These are phyloP conservation scores for Ptilonorhynchus violaceus DNA, from an alignment of 2,113 vertebrate genomes.

Conservation along the genomic window DNA sequence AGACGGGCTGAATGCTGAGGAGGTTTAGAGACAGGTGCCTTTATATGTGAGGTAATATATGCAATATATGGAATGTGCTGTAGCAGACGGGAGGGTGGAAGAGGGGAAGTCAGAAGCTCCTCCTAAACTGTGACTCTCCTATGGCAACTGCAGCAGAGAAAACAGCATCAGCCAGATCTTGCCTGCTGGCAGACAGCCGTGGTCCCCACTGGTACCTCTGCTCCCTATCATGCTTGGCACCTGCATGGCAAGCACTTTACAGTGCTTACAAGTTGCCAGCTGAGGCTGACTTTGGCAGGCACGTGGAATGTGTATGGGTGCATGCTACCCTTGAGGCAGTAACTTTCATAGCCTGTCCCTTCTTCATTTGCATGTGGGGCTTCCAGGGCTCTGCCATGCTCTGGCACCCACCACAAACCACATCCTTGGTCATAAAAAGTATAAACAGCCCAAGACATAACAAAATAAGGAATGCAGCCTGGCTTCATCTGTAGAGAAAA, in stretches of 20 bases:
- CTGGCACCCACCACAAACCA: background rate
- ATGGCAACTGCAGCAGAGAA: background rate
- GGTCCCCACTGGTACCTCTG: background rate
- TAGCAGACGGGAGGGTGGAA: background rate
- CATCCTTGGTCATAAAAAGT: background rate
- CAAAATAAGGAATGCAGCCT: background rate
- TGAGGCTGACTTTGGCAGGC: background rate
- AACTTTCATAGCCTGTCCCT: background rate
- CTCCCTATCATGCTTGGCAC: background rate
- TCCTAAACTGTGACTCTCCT: background rate
- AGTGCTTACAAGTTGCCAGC: background rate
- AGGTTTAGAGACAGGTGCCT: background rate
- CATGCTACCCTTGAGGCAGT: background rate
- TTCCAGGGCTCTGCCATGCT: background rate
- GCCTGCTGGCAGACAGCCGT: background rate
- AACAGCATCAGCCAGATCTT: background rate
- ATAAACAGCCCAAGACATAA: background rate
- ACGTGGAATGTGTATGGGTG: fast-evolving
- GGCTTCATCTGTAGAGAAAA: background rate
- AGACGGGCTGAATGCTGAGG: background rate
- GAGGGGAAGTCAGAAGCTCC: background rate
- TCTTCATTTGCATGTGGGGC: background rate
- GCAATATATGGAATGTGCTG: background rate
- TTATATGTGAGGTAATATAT: background rate
- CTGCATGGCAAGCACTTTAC: background rate